Conservation (phyloP, 2,113 vertebrate genomes). For the Chaetodon trifascialis region DNA sequence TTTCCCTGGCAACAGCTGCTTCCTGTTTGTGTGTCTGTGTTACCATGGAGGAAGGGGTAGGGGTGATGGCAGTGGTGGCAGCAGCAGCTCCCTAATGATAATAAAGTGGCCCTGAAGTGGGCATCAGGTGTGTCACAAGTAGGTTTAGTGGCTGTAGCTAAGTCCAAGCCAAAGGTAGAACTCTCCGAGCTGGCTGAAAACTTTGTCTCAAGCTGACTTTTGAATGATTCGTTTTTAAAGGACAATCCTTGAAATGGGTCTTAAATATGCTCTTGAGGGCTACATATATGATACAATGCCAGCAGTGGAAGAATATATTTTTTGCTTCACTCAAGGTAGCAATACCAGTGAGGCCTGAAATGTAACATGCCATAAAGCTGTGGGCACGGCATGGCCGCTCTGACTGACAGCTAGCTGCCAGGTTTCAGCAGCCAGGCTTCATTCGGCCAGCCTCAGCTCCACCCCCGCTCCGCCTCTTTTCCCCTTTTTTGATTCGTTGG, state of each 20-base stretch:
- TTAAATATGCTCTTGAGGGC: too few relatives aligned
- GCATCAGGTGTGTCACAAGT: not conserved
- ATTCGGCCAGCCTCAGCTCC: too few relatives aligned
- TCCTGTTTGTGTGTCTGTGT: constrained; percentile 84
- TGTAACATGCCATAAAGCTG: too few relatives aligned
- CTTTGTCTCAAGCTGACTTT: not conserved
- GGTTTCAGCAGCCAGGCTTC: too few relatives aligned
- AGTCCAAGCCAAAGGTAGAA: not conserved
- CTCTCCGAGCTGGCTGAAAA: not conserved
- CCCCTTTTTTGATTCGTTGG: too few relatives aligned
- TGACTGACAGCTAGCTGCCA: too few relatives aligned
- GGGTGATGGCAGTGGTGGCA: constrained; percentile 18
- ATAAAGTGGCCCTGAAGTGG: constrained; percentile 50
- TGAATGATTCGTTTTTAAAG: not conserved
- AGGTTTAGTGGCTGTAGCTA: not conserved
- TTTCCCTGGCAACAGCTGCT: constrained; percentile 87
- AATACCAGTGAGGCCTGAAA: too few relatives aligned
- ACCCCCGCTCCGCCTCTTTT: too few relatives aligned
- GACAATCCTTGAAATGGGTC: too few relatives aligned
- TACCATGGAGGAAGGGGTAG: constrained; percentile 65
- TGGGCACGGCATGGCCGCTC: too few relatives aligned
- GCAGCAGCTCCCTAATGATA: constrained; percentile 26
- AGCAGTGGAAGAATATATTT: too few relatives aligned
- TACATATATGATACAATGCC: not conserved
- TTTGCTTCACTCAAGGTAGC: too few relatives aligned